These are phyloP conservation scores for Enteromius viviparus DNA, from an alignment of 2,797 vertebrate species.

Conservation along the genomic window DNA sequence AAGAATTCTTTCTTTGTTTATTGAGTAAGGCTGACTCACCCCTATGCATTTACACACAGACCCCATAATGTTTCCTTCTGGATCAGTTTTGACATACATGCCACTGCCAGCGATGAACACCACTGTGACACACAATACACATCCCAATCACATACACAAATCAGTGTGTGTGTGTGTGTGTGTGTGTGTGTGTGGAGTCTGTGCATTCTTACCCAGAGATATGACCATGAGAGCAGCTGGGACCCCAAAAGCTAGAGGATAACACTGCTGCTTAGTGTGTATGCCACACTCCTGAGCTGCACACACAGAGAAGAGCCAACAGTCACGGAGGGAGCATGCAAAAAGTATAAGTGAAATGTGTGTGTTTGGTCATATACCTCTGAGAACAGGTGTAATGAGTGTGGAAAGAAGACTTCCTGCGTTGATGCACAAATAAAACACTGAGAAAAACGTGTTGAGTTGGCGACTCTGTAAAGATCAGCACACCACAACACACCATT, in stretches of 20 bases:
- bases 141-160: not conserved
- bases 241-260: constrained; percentile 92
- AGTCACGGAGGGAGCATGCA: not conserved
- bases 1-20: not conserved
- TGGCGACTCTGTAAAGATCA: constrained; percentile 82
- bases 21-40: constrained; percentile 73
- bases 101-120: constrained; percentile 87
- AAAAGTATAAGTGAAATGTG: not conserved
- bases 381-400: constrained; percentile 89
- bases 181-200: not conserved
- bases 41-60: constrained; percentile 86
- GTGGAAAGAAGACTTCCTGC: constrained; percentile 93
- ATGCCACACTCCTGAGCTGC: constrained; percentile 89
- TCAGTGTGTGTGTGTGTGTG: not conserved
- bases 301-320: constrained; percentile 34
- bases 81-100: constrained; percentile 91
- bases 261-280: constrained; percentile 82
- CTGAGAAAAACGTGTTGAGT: constrained; percentile 91
- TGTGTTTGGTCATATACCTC: constrained; percentile 71
- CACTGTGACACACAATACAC: constrained; percentile 73
- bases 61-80: constrained; percentile 90
- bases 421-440: constrained; percentile 94
- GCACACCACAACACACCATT: constrained; percentile 11
- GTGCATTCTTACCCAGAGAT: constrained; percentile 79
- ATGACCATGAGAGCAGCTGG: constrained; percentile 90